Evolutionary conservation across 1,140 invertebrate species (phyloP), one percentile per base, ranked within the genome.

Genomic region (Ceratoteleas bidentatus): DNA sequence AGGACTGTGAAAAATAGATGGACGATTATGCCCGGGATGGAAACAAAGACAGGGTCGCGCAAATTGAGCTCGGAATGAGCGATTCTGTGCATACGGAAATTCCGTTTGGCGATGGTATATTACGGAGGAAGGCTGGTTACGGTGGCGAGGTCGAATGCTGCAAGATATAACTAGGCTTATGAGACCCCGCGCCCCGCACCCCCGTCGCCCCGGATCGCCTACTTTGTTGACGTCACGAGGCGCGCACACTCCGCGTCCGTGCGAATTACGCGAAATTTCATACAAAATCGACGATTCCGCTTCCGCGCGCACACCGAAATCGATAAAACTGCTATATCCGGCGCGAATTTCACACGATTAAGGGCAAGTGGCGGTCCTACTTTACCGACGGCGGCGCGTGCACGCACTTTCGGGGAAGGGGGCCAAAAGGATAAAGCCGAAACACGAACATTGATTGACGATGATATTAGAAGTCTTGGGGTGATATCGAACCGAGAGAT

Each of bases 81-180:
- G 32, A 52, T 65, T 74, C 15, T 11, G 34, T 36, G 36, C 13
- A 66, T 13, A 45, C 72, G 61, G 64, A 76, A 76, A 76, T 76
- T 76, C 38, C 49, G 40, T 61, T 76, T 68, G 53, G 34, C 54
- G 58, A 66, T 69, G 52, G 70, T 64, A 45, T 77, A 62, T 77
- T 62, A 61, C 38, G 49, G 53, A 57, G 34, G 54, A 53, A 75
- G 61, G 72, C 40, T 75, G 53, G 34, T 36, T 65, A 60, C 62
- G 47, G 57, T 53, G 14, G 73, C 73, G 73, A 76, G 73, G 73
- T 68, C 73, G 64, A 58, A 60, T 7, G 64, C 53, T 65, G 72
- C 53, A 61, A 65, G 61, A 76, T 69, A 77, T 56, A 69, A 50
- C 74, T 62, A 69, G 57, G 50, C 61, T 65, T 76, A 76, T 15